Base-by-base conservation (phyloP, 1,140 invertebrate genomes). In the Samia ricini region DNA sequence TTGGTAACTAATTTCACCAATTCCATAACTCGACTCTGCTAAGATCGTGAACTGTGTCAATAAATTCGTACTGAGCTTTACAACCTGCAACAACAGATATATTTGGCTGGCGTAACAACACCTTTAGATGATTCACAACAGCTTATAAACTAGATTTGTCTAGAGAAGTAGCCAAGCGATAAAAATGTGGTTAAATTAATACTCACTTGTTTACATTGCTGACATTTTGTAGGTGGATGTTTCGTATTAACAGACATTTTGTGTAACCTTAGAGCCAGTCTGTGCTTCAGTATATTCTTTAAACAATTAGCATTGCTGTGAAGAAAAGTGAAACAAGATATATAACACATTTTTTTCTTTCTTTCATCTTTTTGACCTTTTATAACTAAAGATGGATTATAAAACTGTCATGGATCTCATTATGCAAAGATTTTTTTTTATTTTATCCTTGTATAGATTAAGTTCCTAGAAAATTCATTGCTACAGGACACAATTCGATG, bases 1-100 rank as follows among this genome's bases (percentile, higher is more conserved):
- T 59, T 89, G 85, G 74, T 92, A 89, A 56, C 91, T 91, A 52
- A 93, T 92, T 79, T 92, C 89, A 21, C 92, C 92, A 65, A 91
- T 91, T 12, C 91, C 91, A 64, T 86, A 89, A 66, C 88, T 90
- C 4, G 91, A 91, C 72, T 92, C 91, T 0, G 91, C 91, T 24
- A 88, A 61, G 49, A 78, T 84, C 12, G 84, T 85, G 26, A 93
- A 70, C 55, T 86, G 87, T n/a, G 71, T 72, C 33, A 92, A 68
- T 36, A 92, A 70, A 56, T 83, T 88, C 7, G 71, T 69, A 54
- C 87, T 83, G 23, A 91, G 61, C 42, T 72, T 72, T 56, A 79
- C 55, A 52, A 91, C 76, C 76, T 91, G 68, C 55, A 83, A 20
- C 8, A 57, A 19, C 29, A 33, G 7, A 21, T 20, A 10, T n/a